These are phyloP conservation scores for Drosophila neocordata DNA, from an alignment of 1,140 invertebrate genomes.

Conservation along the genomic window DNA sequence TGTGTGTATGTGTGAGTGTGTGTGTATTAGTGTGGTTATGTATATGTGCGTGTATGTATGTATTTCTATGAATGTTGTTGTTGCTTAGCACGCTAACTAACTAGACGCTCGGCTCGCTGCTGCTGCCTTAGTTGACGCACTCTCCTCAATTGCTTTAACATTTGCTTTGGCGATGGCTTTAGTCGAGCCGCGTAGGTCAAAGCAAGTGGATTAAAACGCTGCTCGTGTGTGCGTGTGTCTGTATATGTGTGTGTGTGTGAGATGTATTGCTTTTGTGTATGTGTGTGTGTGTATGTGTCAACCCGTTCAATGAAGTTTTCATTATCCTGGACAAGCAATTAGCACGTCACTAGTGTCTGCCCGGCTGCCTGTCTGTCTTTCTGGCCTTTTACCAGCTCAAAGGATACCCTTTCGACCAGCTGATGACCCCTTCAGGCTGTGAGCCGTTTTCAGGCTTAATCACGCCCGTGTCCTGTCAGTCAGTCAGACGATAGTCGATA, in stretches of 20 bases:
- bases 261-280: no score
- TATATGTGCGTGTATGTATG: conserved; percentile 19
- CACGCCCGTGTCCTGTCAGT: conserved; percentile 40
- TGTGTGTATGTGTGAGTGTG: conserved; percentile 1
- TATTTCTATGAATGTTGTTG: conserved; percentile 38
- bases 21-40: conserved; percentile 15
- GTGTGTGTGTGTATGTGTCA: conserved; percentile 4
- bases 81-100: conserved; percentile 74
- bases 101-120: conserved; percentile 29
- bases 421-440: conserved; percentile 34
- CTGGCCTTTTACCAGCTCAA: conserved; percentile 22
- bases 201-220: conserved; percentile 69
- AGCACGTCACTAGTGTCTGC: conserved; percentile 52
- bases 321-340: conserved; percentile 70
- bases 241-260: not conserved
- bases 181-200: conserved; percentile 72
- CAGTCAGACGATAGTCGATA: conserved; percentile 20
- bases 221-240: not conserved
- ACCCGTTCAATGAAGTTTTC: conserved; percentile 38
- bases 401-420: conserved; percentile 44
- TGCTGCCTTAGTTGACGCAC: conserved; percentile 10
- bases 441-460: conserved; percentile 56
- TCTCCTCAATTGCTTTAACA: conserved; percentile 49
- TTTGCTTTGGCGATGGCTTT: conserved; percentile 53
- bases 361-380: not conserved